A percentile compares a stretch with the other conserved stretches of the same genome.
These are phyloP conservation scores for cattle (Bos taurus) DNA, from an alignment of 2,113 vertebrate species.

Conservation along the genomic window DNA sequence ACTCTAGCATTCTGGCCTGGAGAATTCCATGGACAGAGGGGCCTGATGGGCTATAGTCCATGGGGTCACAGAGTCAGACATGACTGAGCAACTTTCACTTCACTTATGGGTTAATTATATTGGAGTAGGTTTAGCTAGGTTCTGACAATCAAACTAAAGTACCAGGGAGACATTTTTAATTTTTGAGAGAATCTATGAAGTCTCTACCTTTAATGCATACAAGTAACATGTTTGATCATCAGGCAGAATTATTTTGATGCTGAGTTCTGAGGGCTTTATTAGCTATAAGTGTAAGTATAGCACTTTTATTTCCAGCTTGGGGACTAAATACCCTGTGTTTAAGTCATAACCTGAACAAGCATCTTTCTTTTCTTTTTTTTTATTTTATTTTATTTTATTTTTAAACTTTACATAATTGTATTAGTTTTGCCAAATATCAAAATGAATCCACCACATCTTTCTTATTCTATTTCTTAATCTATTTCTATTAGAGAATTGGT, in stretches of 20 bases:
- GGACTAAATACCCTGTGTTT: background rate
- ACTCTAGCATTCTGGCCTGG: background rate
- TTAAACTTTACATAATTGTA: no score
- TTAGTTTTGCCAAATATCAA: no score
- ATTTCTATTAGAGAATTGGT: background rate
- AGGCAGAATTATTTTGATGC: background rate
- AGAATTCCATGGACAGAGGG: background rate
- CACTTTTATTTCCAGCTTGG: background rate
- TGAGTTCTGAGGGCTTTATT: background rate
- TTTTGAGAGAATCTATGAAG: background rate
- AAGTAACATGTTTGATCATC: background rate
- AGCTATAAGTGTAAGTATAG: background rate
- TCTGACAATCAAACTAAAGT: conserved; percentile 28
- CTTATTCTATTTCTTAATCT: background rate
- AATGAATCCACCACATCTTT: background rate
- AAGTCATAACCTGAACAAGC: background rate
- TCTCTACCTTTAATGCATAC: background rate
- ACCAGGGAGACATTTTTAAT: background rate
- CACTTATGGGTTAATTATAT: conserved; percentile 31
- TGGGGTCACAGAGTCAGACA: background rate
- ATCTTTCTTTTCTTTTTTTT: background rate
- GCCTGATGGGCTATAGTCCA: background rate
- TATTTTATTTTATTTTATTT: no score
- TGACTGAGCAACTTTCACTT: background rate
- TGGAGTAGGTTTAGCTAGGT: background rate